These are phyloP conservation scores for Thamnophis elegans DNA, from an alignment of 2,797 vertebrate genomes.

Conservation along the genomic window DNA sequence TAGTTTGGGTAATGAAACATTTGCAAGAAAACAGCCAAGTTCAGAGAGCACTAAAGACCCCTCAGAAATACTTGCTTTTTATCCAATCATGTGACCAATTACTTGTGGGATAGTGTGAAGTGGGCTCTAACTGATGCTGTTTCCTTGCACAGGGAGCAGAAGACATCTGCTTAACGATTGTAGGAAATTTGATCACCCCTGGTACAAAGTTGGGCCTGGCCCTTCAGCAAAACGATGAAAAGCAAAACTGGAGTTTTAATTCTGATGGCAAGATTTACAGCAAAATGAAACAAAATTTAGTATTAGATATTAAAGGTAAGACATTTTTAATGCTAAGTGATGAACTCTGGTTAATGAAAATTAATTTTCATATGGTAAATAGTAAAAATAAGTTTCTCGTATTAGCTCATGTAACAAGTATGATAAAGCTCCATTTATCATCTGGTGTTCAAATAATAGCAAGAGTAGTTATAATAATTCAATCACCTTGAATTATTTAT, in stretches of 20 bases:
- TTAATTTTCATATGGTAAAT: not conserved
- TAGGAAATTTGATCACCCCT: constrained; percentile 84
- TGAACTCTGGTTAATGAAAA: not conserved
- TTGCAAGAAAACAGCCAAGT: not conserved
- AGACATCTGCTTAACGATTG: constrained; percentile 85
- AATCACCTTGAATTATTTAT: not conserved
- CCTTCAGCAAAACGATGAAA: constrained; percentile 78
- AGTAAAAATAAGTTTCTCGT: not conserved
- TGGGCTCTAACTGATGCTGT: constrained; percentile 36
- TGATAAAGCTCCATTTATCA: not conserved
- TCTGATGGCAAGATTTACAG: constrained; percentile 84
- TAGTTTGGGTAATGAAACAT: not conserved
- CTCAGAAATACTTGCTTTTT: not conserved
- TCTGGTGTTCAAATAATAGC: not conserved
- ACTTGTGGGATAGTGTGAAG: not conserved
- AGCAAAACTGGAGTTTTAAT: constrained; percentile 87
- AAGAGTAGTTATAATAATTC: not conserved
- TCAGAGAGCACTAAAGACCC: not conserved
- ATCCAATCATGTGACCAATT: not conserved
- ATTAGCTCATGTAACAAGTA: not conserved
- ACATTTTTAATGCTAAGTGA: constrained; percentile 35
- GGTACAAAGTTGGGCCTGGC: constrained; percentile 86
- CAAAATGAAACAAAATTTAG: constrained; percentile 84
- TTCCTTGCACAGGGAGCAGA: constrained; percentile 80
- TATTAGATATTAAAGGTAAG: constrained; percentile 97